Base-by-base conservation (phyloP, 2,888 invertebrate genomes). In the Agriopis aurantiaria region DNA sequence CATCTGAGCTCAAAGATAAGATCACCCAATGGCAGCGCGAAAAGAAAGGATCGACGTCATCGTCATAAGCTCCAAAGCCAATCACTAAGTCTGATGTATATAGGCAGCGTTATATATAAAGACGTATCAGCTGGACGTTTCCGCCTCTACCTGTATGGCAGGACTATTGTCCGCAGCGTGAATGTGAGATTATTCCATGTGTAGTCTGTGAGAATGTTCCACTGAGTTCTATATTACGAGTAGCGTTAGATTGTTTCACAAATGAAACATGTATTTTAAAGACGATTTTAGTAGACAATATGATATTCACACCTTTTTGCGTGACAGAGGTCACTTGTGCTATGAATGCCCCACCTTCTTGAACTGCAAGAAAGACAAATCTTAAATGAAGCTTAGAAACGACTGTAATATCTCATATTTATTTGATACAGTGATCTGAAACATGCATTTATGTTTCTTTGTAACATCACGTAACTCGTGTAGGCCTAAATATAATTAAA, bases 11-110 rank as follows among this genome's bases (percentile, higher is more conserved):
- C 75, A 98, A 98, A 91, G 96, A 97, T 86, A 96, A 96, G 85
- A 99, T 99, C 88, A 95, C 96, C 79, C 96, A 96, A 82, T 99
- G 98, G 99, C 98, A 98, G 87, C 96, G 96, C 76, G 97, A 97
- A 85, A 97, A 97, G 91, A 95, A 95, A 84, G 66, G 45, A 40
- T 71, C 70, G 45, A 84, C 89, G 64, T 85, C 94, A 62, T 86
- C 94, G 72, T 91, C 91, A 65, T 91, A 91, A 87, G 82, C 82
- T 82, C 80, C 75, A 77, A 84, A 83, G 88, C 89, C 87, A 91
- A 89, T 79, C 80, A 75, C 82, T 83, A 91, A 92, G 92, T 91
- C 91, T 93, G 92, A 94, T 93, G 93, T 94, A 92, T 88, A 92
- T 92, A 91, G 84, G 78, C 86, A 88, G 88, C 86, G 84, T 71